Evolutionary conservation across 2,888 invertebrate species (phyloP).

Genomic region (Drosophila prolongata): DNA sequence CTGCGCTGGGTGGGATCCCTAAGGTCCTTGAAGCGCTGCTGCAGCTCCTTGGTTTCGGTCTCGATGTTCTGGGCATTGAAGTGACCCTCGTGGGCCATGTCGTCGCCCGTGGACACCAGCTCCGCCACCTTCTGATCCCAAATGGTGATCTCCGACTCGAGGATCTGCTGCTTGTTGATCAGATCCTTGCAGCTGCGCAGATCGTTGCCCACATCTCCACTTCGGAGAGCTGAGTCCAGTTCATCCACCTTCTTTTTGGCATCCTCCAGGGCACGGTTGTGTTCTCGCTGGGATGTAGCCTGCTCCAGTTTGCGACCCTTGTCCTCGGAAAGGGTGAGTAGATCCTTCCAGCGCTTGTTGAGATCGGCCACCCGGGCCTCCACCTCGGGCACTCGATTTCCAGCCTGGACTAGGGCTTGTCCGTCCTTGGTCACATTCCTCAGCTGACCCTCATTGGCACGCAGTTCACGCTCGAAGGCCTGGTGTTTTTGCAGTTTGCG

Average conservation of each 20-base stretch:
- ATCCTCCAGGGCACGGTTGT: conserved; percentile 93
- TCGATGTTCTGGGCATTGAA: conserved; percentile 96
- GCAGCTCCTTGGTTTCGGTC: conserved; percentile 90
- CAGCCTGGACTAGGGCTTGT: conserved; percentile 89
- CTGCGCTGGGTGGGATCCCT: conserved; percentile 90
- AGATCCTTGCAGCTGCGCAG: conserved; percentile 95
- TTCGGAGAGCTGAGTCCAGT: conserved; percentile 91
- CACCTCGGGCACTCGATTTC: conserved; percentile 89
- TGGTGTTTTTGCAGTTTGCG: conserved; percentile 97
- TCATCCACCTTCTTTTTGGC: conserved; percentile 94
- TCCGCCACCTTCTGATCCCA: conserved; percentile 93
- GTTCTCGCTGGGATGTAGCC: conserved; percentile 92
- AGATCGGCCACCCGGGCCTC: conserved; percentile 88
- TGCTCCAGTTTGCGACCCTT: conserved; percentile 92
- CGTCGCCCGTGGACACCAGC: conserved; percentile 92
- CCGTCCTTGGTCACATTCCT: conserved; percentile 93
- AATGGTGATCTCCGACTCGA: conserved; percentile 94
- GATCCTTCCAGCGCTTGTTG: conserved; percentile 91
- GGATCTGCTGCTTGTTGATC: conserved; percentile 93
- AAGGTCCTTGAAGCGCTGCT: conserved; percentile 89
- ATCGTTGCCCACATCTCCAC: conserved; percentile 94
- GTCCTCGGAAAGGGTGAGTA: conserved; percentile 88
- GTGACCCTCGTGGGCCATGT: conserved; percentile 96
- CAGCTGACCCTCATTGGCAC: conserved; percentile 96
- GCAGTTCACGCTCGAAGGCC: conserved; percentile 97